Percentiles rank a stretch among this genome's conserved stretches.
Evolutionary conservation across 92 coral and sea anemone species (phyloP).

Genomic region (Actinernus sp.): DNA sequence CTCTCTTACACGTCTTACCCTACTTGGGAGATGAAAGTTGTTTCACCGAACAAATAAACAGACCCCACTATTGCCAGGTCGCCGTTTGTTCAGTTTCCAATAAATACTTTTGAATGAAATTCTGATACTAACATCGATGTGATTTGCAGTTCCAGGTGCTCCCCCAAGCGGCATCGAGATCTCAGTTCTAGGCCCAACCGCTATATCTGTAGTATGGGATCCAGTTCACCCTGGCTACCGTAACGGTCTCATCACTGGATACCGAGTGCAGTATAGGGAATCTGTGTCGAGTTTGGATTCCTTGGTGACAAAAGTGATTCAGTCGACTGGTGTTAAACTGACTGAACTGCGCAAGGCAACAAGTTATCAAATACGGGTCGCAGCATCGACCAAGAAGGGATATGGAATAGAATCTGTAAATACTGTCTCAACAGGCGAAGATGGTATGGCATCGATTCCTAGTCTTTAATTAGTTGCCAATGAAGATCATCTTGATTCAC

Average conservation of each 20-base stretch:
- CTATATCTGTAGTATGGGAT: slow-evolving; percentile 59
- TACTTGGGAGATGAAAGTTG: no score
- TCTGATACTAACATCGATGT: no score
- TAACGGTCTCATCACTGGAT: slow-evolving; percentile 64
- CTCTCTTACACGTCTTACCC: no score
- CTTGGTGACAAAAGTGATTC: not conserved
- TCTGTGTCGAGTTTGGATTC: slow-evolving; percentile 13
- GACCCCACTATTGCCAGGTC: no score
- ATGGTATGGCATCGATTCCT: no score
- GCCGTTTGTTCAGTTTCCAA: no score
- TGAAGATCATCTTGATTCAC: not conserved
- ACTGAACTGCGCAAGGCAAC: slow-evolving; percentile 36
- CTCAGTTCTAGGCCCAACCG: slow-evolving; percentile 20
- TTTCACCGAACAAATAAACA: no score
- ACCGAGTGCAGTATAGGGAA: slow-evolving; percentile 40
- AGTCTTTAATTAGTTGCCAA: not conserved
- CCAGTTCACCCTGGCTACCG: slow-evolving; percentile 46
- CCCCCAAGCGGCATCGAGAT: slow-evolving; percentile 50
- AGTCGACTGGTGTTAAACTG: slow-evolving; percentile 1
- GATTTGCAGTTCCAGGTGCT: slow-evolving; percentile 63
- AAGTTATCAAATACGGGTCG: slow-evolving; percentile 31
- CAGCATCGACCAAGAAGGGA: slow-evolving; percentile 70
- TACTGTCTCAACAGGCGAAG: slow-evolving; percentile 64
- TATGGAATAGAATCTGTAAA: slow-evolving; percentile 30
- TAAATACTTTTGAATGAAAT: no score